phyloP scores from a whole-genome alignment of 2,113 vertebrate genomes.

The Mirza zaza region DNA sequence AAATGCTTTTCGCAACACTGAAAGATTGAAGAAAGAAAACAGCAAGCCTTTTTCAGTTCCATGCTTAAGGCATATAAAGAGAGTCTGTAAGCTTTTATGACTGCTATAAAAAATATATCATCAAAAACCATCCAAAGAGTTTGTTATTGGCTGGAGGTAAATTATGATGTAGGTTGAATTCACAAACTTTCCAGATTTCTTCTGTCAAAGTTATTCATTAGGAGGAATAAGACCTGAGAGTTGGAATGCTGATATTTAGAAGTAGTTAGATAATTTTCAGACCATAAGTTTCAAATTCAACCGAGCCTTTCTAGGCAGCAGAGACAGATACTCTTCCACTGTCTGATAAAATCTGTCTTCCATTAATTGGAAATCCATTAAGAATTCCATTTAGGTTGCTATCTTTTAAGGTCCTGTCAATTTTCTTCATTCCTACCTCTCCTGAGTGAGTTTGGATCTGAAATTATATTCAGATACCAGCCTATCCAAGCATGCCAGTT shows the following conservation, averaged over 20 bases:
- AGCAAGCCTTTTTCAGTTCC: not conserved
- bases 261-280: not conserved
- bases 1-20: not conserved
- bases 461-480: not conserved
- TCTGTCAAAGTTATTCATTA: not conserved
- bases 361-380: conserved; percentile 36
- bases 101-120: not conserved
- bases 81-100: not conserved
- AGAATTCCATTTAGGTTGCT: not conserved
- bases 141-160: not conserved
- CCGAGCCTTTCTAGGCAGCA: not conserved
- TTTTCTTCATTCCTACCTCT: not conserved
- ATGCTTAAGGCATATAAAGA: not conserved
- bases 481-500: not conserved
- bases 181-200: not conserved
- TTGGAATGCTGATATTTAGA: not conserved
- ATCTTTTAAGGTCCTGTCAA: not conserved
- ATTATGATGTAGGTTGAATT: not conserved
- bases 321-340: not conserved
- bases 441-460: not conserved
- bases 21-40: not conserved
- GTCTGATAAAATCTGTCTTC: not conserved
- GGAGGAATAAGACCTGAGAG: not conserved
- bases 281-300: not conserved
- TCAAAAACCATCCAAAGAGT: not conserved